Evolutionary conservation across 2,797 vertebrate species (phyloP), one percentile per base, ranked within the genome.

Genomic region (Acropternis orthonyx): DNA sequence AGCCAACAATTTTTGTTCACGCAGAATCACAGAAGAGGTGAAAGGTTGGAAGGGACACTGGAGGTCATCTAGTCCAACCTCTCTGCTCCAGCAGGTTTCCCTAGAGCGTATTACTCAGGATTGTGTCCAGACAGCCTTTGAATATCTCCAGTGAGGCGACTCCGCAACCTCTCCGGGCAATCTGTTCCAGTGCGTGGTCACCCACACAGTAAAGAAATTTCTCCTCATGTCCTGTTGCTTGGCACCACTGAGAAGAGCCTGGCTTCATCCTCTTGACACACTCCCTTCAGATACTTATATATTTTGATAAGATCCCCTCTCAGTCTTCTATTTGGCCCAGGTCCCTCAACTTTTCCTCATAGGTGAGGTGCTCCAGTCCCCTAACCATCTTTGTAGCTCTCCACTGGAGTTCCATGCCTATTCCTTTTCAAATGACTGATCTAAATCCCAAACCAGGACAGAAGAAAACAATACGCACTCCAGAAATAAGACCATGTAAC

Each of bases 81-180:
- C 52, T 15, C 30, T 54, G 14, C 15, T 41, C 39, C n/a, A 54
- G 37, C 10, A 77, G 34, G 30, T 36, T 41, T 52, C 59, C 44
- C n/a, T 20, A 24, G 8, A 52, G 44, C 30, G 23, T 14, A 12
- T 3, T 30, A 22, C 21, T 32, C 21, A 46, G 58, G 32, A 51
- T 2, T 58, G 51, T 14, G 7, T 22, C 15, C 51, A 46, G 26
- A 46, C 2, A 12, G 26, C 14, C 34, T 30, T 16, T 0, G 1
- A 59, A 4, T 23, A 66, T 14, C 46, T 52, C n/a, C n/a, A 41
- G 46, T 17, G 52, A 59, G 59, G 15, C 66, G 26, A 41, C 12
- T 12, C 10, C 52, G 12, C 21, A 74, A 8, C 7, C 10, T 39
- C n/a, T n/a, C 39, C 2, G 4, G 34, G 52, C 39, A 72, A 41